Conservation (phyloP, 1,140 invertebrate genomes). For the Brachystomella parvula region DNA sequence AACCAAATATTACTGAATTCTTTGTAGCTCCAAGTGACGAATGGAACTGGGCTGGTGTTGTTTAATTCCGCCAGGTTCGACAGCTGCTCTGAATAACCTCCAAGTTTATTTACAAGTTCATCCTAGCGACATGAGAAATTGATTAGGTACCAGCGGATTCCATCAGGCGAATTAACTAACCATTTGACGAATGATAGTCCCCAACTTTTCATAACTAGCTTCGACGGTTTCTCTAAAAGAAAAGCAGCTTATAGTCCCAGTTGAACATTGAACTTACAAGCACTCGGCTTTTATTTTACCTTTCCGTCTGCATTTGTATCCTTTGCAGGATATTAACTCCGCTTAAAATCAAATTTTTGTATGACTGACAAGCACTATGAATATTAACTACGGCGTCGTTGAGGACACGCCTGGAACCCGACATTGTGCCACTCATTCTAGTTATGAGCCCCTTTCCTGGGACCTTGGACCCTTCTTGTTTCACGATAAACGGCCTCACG, state of each 20-base stretch:
- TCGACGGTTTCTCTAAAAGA: not conserved
- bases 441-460: slow-evolving; percentile 10
- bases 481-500: slow-evolving; percentile 41
- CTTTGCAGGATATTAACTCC: slow-evolving; percentile 8
- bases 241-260: not conserved
- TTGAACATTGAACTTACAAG: not conserved
- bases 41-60: not conserved
- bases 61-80: not conserved
- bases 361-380: slow-evolving; percentile 17
- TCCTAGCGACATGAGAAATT: not conserved
- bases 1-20: not conserved
- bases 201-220: slow-evolving; percentile 16
- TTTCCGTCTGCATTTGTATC: slow-evolving; percentile 3
- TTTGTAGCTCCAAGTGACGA: slow-evolving; percentile 6
- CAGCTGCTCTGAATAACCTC: not conserved
- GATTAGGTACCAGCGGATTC: not conserved
- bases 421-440: slow-evolving; percentile 5
- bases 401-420: slow-evolving; percentile 19
- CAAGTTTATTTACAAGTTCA: not conserved
- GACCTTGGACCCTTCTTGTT: slow-evolving; percentile 40
- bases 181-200: slow-evolving; percentile 5
- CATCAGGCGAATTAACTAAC: not conserved
- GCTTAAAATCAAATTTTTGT: slow-evolving; percentile 1
- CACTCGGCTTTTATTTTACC: not conserved
- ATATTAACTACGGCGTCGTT: slow-evolving; percentile 22